Evolutionary conservation across 1,140 invertebrate genomes (phyloP).

Genomic region (Penaeus japonicus): DNA sequence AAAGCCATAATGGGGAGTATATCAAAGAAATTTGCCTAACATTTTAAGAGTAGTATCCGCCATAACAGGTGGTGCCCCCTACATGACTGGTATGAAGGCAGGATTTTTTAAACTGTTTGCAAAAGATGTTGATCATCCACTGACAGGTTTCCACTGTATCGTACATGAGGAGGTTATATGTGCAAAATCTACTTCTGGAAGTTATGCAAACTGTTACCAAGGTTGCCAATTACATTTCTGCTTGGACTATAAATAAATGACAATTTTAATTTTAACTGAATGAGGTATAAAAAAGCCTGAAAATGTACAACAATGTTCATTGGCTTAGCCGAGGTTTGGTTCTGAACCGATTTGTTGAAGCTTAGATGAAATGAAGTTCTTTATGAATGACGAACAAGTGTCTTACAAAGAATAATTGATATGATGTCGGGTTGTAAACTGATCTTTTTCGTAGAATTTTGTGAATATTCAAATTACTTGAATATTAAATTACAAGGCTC

Average conservation of each 20-base stretch:
- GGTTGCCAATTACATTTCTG: slow-evolving; percentile 57
- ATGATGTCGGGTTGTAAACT: background rate
- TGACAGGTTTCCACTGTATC: slow-evolving; percentile 61
- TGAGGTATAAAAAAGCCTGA: slow-evolving; percentile 61
- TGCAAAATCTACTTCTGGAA: slow-evolving; percentile 49
- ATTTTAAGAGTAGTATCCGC: background rate
- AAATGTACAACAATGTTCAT: slow-evolving; percentile 62
- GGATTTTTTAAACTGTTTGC: slow-evolving; percentile 11
- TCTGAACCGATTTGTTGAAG: slow-evolving; percentile 63
- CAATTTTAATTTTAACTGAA: slow-evolving; percentile 61
- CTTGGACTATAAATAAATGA: slow-evolving; percentile 60
- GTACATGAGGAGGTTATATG: slow-evolving; percentile 57
- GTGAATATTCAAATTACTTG: background rate
- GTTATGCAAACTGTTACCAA: background rate
- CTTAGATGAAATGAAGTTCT: slow-evolving; percentile 62
- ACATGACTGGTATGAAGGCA: background rate
- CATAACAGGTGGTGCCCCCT: background rate
- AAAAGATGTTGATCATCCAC: slow-evolving; percentile 60
- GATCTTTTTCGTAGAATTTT: slow-evolving; percentile 11
- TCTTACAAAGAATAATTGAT: background rate
- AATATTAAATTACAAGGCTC: background rate
- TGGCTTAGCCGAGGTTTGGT: slow-evolving; percentile 61
- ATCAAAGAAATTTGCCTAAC: slow-evolving; percentile 2
- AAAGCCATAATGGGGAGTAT: slow-evolving; percentile 8
- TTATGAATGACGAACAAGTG: slow-evolving; percentile 61